Evolutionary conservation across 2,113 vertebrate species (phyloP).

Genomic region (Ophiodon elongatus): DNA sequence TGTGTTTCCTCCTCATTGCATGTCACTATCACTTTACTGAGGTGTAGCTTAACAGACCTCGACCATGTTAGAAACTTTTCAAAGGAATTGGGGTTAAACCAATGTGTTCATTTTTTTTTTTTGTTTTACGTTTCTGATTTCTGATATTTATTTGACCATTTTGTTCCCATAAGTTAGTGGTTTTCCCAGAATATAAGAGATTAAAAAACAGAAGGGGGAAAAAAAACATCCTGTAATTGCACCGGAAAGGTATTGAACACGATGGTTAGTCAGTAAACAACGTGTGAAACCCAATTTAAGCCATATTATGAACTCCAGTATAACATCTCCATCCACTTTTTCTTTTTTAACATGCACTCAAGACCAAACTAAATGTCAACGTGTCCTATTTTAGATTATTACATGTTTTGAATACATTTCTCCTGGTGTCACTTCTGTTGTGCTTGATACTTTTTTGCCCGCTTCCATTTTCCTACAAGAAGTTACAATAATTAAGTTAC

Average conservation of each 20-base stretch:
- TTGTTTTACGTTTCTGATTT: not conserved
- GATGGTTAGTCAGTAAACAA: not conserved
- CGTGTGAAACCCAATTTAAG: not conserved
- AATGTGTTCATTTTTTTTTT: not conserved
- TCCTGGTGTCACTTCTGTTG: not conserved
- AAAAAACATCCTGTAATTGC: not conserved
- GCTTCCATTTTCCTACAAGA: not conserved
- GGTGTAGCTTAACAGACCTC: not conserved
- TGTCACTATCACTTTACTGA: conserved; percentile 12
- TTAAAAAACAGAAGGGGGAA: no score
- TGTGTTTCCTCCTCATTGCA: conserved; percentile 16
- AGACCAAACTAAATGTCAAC: not conserved
- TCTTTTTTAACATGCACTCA: not conserved
- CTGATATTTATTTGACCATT: not conserved
- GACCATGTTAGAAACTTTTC: not conserved
- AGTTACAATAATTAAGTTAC: not conserved
- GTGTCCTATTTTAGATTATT: not conserved
- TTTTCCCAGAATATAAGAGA: not conserved
- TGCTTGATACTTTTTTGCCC: not conserved
- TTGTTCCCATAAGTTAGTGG: not conserved
- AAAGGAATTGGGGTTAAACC: not conserved
- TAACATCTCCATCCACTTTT: not conserved
- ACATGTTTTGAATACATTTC: not conserved
- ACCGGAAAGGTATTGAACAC: not conserved
- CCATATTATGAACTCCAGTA: not conserved